Conservation (phyloP, 2,797 vertebrate genomes). For the Discoglossus pictus region DNA sequence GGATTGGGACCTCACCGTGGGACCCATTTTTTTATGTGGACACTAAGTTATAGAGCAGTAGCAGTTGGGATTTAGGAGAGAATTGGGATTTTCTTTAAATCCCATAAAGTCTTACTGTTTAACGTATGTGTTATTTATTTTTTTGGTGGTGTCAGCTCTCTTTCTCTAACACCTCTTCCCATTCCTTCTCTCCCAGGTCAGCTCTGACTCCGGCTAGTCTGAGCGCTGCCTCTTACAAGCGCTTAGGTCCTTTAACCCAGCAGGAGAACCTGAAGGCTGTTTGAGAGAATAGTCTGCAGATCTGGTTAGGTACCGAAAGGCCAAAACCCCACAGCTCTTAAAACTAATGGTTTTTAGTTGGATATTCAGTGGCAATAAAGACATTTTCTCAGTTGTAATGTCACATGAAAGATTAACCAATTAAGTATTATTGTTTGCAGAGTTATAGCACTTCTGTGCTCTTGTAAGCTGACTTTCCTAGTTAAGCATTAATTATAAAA, state of each 20-base stretch:
- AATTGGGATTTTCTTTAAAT: conserved; percentile 23
- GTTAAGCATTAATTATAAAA: too few relatives aligned
- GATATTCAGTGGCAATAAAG: conserved; percentile 5
- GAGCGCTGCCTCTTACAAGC: conserved; percentile 26
- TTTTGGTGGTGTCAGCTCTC: background rate
- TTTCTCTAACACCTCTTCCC: conserved; percentile 21
- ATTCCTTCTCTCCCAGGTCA: background rate
- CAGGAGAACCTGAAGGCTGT: conserved; percentile 21
- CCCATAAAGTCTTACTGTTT: conserved; percentile 18
- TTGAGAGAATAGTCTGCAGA: conserved; percentile 18
- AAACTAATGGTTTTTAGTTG: background rate
- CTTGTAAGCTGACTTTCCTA: too few relatives aligned
- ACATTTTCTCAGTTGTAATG: background rate
- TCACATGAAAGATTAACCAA: conserved; percentile 23
- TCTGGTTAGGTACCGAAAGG: conserved; percentile 1
- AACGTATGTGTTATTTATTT: conserved; percentile 1
- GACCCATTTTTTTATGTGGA: conserved; percentile 2
- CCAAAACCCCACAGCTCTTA: conserved; percentile 3
- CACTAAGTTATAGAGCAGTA: conserved; percentile 13
- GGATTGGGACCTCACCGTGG: background rate
- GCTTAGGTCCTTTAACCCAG: conserved; percentile 40
- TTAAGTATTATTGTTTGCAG: too few relatives aligned
- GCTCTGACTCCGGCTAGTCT: conserved; percentile 40
- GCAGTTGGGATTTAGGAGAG: conserved; percentile 16
- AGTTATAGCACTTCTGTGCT: too few relatives aligned